Evolutionary conservation across 2,797 vertebrate genomes (phyloP), one percentile per base, ranked within the genome.

Genomic region (Parauchenoglanis punctatus): DNA sequence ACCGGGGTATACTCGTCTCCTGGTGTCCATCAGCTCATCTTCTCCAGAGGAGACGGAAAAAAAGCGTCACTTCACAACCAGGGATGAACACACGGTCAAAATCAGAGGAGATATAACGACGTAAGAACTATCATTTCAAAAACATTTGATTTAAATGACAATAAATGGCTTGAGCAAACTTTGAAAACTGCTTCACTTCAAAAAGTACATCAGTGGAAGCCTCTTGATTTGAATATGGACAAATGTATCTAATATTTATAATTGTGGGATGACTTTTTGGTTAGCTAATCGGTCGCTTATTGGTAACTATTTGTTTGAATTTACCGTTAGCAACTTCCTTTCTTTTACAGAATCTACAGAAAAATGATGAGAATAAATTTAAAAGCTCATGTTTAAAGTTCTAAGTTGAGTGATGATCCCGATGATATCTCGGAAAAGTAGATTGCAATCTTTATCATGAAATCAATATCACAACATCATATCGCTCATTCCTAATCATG

Each of bases 11-110:
- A 40, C 56, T 44, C 12, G 56, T 44, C 58, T 81, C 58, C 56
- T 20, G 35, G 35, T 44, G 58, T 81, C 78, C 78, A 61, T 63
- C 58, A 61, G 78, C 58, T 81, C 78, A 7, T 61, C 78, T 61
- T 63, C 58, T 63, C 78, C 58, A 2, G 28, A 11, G 18, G 31
- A 80, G 77, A 23, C 1, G 18, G 4, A 11, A 17, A 13, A 40
- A 40, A 58, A n/a, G 78, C 58, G 0, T 81, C 58, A 2, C 20
- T 10, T 61, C 46, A 46, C 78, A 61, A 13, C 56, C 31, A 10
- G 77, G 59, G 54, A 61, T 13, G 20, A 18, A 80, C 40, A 59
- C 77, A 18, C 7, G n/a, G 15, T 75, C 44, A 4, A 49, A 75
- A 75, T 49, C 49, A 80, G 35, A 61, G 58, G 58, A 4, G 23